These are phyloP conservation scores for Gymnodraco acuticeps DNA, from an alignment of 2,797 vertebrate genomes.

Conservation along the genomic window DNA sequence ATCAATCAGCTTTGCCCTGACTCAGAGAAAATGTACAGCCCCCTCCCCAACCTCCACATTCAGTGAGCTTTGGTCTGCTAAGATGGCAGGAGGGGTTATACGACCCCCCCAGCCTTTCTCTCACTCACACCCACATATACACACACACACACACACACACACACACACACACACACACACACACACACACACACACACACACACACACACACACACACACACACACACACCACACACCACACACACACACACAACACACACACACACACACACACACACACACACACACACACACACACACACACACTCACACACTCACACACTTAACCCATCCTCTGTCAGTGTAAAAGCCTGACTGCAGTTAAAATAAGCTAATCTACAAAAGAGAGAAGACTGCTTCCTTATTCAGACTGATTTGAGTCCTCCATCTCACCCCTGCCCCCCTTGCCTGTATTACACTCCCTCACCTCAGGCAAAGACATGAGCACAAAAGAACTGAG, in stretches of 20 bases:
- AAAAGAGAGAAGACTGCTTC: conserved; percentile 88
- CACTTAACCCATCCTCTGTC: conserved; percentile 69
- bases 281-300: too few relatives aligned
- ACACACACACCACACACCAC: conserved; percentile 27
- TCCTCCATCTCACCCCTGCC: conserved; percentile 80
- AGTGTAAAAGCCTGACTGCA: conserved; percentile 88
- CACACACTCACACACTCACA: conserved; percentile 37
- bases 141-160: too few relatives aligned
- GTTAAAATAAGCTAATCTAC: conserved; percentile 97
- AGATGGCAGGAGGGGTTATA: conserved; percentile 87
- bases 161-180: conserved; percentile 26
- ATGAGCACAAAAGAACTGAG: conserved; percentile 63
- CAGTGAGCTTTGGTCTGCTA: conserved; percentile 84
- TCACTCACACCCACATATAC: conserved; percentile 30
- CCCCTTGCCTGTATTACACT: conserved; percentile 66
- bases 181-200: conserved; percentile 20
- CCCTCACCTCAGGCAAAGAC: conserved; percentile 62
- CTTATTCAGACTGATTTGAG: conserved; percentile 90
- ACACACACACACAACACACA: too few relatives aligned
- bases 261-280: conserved; percentile 32
- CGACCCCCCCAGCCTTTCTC: conserved; percentile 64
- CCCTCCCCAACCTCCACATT: conserved; percentile 78
- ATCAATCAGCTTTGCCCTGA: conserved; percentile 99
- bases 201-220: background rate
- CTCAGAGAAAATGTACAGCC: conserved; percentile 97